A percentile compares a stretch with the other conserved stretches of the same genome.
Conservation (phyloP, 1,140 invertebrate species). For the Riptortus pedestris region DNA sequence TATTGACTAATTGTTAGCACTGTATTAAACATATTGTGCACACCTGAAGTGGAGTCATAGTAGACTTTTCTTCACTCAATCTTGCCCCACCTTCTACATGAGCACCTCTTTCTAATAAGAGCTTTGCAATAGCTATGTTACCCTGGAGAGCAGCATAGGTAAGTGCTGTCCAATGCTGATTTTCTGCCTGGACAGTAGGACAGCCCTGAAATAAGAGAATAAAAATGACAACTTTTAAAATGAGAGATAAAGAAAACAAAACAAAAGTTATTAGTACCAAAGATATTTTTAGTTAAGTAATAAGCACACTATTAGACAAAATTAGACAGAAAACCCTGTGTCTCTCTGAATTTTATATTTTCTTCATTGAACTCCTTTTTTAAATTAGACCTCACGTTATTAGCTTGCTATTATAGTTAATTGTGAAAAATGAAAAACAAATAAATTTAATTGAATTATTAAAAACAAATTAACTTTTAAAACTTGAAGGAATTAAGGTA, state of each 20-base stretch:
- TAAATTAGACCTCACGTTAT: too few relatives aligned
- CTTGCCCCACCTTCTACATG: conserved; percentile 73
- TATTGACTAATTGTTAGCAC: background rate
- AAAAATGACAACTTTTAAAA: background rate
- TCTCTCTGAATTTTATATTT: too few relatives aligned
- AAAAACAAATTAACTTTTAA: too few relatives aligned
- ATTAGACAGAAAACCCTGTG: too few relatives aligned
- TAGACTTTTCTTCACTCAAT: conserved; percentile 69
- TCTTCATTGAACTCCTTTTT: too few relatives aligned
- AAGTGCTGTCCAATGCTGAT: conserved; percentile 61
- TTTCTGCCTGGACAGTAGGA: conserved; percentile 45
- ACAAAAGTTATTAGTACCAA: background rate
- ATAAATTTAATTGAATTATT: too few relatives aligned
- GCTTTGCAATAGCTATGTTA: conserved; percentile 45
- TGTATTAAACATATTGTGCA: too few relatives aligned
- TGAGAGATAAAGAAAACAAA: background rate
- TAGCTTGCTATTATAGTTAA: too few relatives aligned
- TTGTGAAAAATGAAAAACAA: too few relatives aligned
- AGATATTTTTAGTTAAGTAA: too few relatives aligned
- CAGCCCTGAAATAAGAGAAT: conserved; percentile 38
- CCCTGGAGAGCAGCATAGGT: conserved; percentile 42
- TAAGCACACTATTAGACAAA: too few relatives aligned
- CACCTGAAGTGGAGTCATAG: conserved; percentile 74
- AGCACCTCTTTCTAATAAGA: conserved; percentile 66
- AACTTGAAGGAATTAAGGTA: too few relatives aligned